Evolutionary conservation across 2,113 vertebrate species (phyloP), one percentile per base, ranked within the genome.

Genomic region (Tylochromis polylepis): DNA sequence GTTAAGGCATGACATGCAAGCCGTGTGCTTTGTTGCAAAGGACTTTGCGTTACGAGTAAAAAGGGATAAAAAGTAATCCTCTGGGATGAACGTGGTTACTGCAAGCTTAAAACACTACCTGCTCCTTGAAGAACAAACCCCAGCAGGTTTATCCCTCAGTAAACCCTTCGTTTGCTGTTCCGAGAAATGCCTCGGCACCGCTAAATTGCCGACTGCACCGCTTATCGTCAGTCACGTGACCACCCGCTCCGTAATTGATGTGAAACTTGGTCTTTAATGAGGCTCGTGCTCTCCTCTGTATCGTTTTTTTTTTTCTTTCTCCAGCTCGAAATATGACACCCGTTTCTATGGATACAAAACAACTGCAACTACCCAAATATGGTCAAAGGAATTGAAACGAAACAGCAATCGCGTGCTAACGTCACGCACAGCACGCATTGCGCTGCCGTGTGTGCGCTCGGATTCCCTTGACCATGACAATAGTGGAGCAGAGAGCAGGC

Each of bases 281-380:
- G 65, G 10, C 38, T 80, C 51, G 41, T 16, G 46, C 83, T 86
- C 84, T 79, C 62, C 77, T 22, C 10, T 62, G 46, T 85, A 88
- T 90, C 38, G 11, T 24, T 46, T 41, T 7, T 20, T 22, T 88
- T 92, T 95, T 92, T 92, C 22, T 36, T 8, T n/a, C 38, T 88
- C 46, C 46, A 18, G 29, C 27, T 1, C 27, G 86, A 94, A 91
- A 95, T 51, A 11, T 82, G 87, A 91, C 81, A 88, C 84, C 58
- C 51, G 94, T 96, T 83, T 80, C 95, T 91, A 92, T 95, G 91
- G 96, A 85, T 92, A 93, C 94, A 92, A 94, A 96, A 96, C 95
- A 97, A 87, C 94, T 79, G 84, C 91, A 93, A 8, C 43, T 38
- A 60, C 92, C 96, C 94, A 94, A 92, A 95, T 89, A 94, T 96